phyloP scores from a whole-genome alignment of 2,888 invertebrate species.

The Pinctada fucata region DNA sequence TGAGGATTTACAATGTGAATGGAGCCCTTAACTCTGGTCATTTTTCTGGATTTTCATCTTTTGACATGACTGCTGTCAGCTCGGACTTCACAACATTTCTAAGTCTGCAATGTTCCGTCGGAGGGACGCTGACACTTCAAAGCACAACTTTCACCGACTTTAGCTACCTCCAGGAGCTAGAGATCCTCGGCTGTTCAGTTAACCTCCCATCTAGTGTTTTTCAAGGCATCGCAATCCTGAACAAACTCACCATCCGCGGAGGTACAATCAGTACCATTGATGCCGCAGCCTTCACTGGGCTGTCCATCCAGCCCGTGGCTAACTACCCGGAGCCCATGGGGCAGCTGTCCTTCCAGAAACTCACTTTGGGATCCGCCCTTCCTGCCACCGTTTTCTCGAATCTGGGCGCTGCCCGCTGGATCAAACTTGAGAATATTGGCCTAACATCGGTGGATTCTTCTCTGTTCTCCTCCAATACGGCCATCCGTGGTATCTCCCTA shows the following conservation, averaged over 20 bases:
- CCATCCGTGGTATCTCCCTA: slow-evolving; percentile 15
- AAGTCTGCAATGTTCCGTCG: slow-evolving; percentile 45
- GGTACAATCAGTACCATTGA: slow-evolving; percentile 44
- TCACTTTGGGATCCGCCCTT: slow-evolving; percentile 19
- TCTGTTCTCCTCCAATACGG: slow-evolving; percentile 19
- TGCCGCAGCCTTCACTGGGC: slow-evolving; percentile 33
- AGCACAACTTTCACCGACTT: slow-evolving; percentile 35
- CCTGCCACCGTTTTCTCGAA: slow-evolving; percentile 12
- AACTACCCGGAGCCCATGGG: slow-evolving; percentile 32
- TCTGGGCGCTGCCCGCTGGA: slow-evolving; percentile 3
- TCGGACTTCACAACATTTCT: slow-evolving; percentile 48
- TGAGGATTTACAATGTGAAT: slow-evolving; percentile 41
- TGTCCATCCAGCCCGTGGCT: slow-evolving; percentile 34
- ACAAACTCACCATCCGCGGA: slow-evolving; percentile 47
- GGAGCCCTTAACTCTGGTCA: slow-evolving; percentile 32
- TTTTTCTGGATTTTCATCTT: slow-evolving; percentile 40
- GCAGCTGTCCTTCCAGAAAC: slow-evolving; percentile 9
- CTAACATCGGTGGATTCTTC: slow-evolving; percentile 12
- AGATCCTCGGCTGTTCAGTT: slow-evolving; percentile 46
- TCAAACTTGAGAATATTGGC: slow-evolving; percentile 30
- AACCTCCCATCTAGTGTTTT: slow-evolving; percentile 38
- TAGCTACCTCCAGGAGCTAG: slow-evolving; percentile 42
- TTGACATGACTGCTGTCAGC: slow-evolving; percentile 37
- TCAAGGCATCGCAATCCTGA: slow-evolving; percentile 35
- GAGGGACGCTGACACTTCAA: slow-evolving; percentile 28